Evolutionary conservation across 2,888 invertebrate species (phyloP).

Genomic region (Cantharis rustica): DNA sequence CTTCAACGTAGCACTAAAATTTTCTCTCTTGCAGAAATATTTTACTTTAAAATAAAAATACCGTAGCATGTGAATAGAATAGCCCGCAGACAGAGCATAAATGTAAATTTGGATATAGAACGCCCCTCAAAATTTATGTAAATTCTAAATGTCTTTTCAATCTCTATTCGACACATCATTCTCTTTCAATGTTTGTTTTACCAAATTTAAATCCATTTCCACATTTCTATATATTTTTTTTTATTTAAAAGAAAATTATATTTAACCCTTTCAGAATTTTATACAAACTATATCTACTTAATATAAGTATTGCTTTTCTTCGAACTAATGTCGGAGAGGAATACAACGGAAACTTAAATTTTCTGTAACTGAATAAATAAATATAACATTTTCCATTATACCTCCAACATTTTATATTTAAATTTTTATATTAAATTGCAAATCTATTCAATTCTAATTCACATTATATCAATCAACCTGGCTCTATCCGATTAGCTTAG

Average conservation of each 20-base stretch:
- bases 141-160: constrained; percentile 40
- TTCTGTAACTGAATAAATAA: background rate
- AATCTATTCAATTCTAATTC: background rate
- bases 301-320: background rate
- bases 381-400: background rate
- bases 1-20: constrained; percentile 20
- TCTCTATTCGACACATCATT: constrained; percentile 39
- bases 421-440: background rate
- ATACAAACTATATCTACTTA: background rate
- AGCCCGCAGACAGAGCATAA: constrained; percentile 32
- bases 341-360: background rate
- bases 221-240: constrained; percentile 6
- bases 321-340: background rate
- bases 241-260: background rate
- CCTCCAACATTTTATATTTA: background rate
- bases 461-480: background rate
- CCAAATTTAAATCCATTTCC: constrained; percentile 30
- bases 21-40: constrained; percentile 25
- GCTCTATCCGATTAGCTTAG: background rate
- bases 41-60: constrained; percentile 32
- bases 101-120: constrained; percentile 33
- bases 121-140: constrained; percentile 38
- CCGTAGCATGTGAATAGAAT: constrained; percentile 30
- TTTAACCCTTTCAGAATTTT: background rate
- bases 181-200: constrained; percentile 37